Base-by-base conservation (phyloP, 2,888 invertebrate species). In the Lordiphosa andalusiaca region DNA sequence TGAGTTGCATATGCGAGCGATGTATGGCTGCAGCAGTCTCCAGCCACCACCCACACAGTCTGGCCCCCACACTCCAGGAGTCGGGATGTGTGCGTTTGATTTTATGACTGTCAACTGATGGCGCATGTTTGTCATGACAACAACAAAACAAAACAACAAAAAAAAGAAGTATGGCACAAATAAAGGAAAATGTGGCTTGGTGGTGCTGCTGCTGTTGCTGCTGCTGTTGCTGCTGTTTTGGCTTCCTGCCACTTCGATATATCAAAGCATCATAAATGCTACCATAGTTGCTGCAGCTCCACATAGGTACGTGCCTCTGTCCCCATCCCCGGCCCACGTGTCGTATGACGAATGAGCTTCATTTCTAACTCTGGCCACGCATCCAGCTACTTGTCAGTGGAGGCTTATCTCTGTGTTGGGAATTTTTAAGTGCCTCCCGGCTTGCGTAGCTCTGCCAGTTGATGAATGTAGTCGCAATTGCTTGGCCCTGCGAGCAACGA, bases 231-330 rank as follows among this genome's bases (percentile, higher is more conserved):
- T 25, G 49, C 49, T 39, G n/a, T 49, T 60, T 62, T 55, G 61
- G 42, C 57, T 60, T 67, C 51, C 59, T 67, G 68, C 71, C 78
- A 81, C 78, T 81, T 73, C 72, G 83, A 82, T 76, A 74, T 75
- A 82, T 76, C 75, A 76, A 78, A 75, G 80, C 80, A 82, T 69
- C 83, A 78, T 69, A 74, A 82, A 82, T 71, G 84, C 81, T 70
- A 75, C 62, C 61, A 82, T 69, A 62, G 69, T 64, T 61, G 66
- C 67, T 54, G 39, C 73, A 63, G 35, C 48, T 56, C 40, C 51
- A 23, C 41, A 38, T 52, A 64, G 69, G 78, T 80, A 76, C 83
- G 75, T 69, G 80, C 56, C 68, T 53, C 23, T 39, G 30, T 64
- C 25, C 47, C 65, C 46, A 44, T 39, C 48, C 37, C 16, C n/a